These are phyloP conservation scores for Heliothis virescens DNA, from an alignment of 1,140 invertebrate genomes.

Conservation along the genomic window DNA sequence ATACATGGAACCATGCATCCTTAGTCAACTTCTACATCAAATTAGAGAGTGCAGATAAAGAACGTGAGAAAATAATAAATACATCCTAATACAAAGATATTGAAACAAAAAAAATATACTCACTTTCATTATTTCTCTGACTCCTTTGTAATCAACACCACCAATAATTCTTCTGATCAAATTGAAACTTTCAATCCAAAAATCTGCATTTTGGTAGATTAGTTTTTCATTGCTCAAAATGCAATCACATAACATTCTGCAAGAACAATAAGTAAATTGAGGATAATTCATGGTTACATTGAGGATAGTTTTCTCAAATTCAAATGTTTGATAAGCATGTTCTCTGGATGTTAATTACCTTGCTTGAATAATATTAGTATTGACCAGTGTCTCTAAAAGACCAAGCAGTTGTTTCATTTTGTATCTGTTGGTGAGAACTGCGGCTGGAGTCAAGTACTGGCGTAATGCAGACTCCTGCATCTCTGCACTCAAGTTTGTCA, in stretches of 20 bases:
- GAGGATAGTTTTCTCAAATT: not conserved
- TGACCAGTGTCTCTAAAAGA: constrained; percentile 91
- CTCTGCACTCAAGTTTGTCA: constrained; percentile 87
- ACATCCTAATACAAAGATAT: no score
- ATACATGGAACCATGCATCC: no score
- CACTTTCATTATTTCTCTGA: constrained; percentile 96
- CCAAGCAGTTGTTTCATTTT: constrained; percentile 91
- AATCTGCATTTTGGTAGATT: constrained; percentile 91
- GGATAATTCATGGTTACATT: not conserved
- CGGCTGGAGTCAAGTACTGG: constrained; percentile 90
- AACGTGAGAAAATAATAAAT: no score
- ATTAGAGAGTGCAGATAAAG: not conserved
- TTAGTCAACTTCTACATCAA: no score
- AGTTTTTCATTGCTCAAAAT: constrained; percentile 93
- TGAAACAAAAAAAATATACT: constrained; percentile 1
- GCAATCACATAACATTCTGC: constrained; percentile 93
- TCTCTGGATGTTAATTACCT: constrained; percentile 76
- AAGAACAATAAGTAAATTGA: constrained; percentile 10
- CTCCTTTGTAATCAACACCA: constrained; percentile 98
- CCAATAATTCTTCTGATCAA: constrained; percentile 95
- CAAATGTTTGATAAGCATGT: no score
- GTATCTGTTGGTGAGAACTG: constrained; percentile 89
- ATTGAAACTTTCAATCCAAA: constrained; percentile 96
- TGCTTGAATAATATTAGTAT: constrained; percentile 88
- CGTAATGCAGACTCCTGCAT: constrained; percentile 90